Evolutionary conservation across 2,888 invertebrate species (phyloP).

Genomic region (Acholoe squamosa): DNA sequence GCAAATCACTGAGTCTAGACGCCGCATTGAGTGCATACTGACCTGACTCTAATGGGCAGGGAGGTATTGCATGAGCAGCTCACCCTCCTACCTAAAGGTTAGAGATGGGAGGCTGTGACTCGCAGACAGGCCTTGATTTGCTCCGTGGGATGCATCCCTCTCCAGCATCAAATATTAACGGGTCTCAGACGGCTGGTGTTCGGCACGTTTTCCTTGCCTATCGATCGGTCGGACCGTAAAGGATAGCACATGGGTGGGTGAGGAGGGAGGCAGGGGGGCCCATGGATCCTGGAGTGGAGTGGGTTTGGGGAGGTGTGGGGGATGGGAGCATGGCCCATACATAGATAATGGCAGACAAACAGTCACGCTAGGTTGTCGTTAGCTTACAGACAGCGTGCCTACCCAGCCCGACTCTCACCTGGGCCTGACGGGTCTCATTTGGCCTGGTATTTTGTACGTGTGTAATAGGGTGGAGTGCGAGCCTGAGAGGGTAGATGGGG

Average conservation of each 20-base stretch:
- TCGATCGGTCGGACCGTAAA: slow-evolving; percentile 3
- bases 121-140: background rate
- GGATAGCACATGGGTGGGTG: background rate
- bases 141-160: background rate
- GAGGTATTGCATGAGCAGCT: too few relatives aligned
- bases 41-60: too few relatives aligned
- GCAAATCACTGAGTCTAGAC: too few relatives aligned
- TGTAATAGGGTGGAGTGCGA: background rate
- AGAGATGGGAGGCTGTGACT: too few relatives aligned
- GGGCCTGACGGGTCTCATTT: background rate
- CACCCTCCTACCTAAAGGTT: too few relatives aligned
- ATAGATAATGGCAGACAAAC: slow-evolving; percentile 9
- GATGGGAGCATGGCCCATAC: background rate
- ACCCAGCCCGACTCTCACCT: background rate
- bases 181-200: background rate
- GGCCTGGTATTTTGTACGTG: slow-evolving; percentile 9
- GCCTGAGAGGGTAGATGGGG: background rate
- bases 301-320: background rate
- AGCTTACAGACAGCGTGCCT: background rate
- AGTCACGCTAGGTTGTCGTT: slow-evolving; percentile 28
- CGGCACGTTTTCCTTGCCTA: background rate
- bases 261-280: background rate
- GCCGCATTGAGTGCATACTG: too few relatives aligned
- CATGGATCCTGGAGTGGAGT: background rate
- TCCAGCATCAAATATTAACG: slow-evolving; percentile 17